Percentiles rank a stretch among this genome's conserved stretches.
Conservation (phyloP, 1,140 invertebrate species). For the Brachionus angularis region DNA sequence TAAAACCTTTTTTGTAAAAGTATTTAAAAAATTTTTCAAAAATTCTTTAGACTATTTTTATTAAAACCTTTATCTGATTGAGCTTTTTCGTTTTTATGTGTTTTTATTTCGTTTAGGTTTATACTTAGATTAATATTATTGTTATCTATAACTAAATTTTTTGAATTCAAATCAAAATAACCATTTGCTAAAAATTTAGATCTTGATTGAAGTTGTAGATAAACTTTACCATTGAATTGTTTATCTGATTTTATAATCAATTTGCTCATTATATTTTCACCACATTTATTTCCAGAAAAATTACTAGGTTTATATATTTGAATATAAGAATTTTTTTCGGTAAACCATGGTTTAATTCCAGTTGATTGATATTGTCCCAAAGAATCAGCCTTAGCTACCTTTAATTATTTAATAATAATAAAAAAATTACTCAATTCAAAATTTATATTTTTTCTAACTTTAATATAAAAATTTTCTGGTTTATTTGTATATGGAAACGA, state of each 20-base stretch:
- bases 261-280: background rate
- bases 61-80: background rate
- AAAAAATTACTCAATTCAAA: too few species aligned
- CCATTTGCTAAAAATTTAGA: background rate
- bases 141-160: background rate
- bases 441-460: constrained; percentile 1
- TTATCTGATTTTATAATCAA: background rate
- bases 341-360: constrained; percentile 9
- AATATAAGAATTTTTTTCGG: constrained; percentile 24
- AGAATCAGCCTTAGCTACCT: background rate
- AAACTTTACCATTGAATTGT: background rate
- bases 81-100: too few species aligned
- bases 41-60: background rate
- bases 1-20: background rate
- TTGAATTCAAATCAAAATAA: background rate
- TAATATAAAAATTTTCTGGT: constrained; percentile 2
- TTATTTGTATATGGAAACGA: background rate
- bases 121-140: too few species aligned
- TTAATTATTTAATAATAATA: background rate
- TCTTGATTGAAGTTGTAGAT: constrained; percentile 13
- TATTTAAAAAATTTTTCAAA: background rate
- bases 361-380: background rate
- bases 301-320: background rate
- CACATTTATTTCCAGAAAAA: background rate
- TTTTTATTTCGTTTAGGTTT: too few species aligned